These are phyloP conservation scores for Koerneria pararmatus DNA, from an alignment of 2,888 invertebrate genomes.

Conservation along the genomic window DNA sequence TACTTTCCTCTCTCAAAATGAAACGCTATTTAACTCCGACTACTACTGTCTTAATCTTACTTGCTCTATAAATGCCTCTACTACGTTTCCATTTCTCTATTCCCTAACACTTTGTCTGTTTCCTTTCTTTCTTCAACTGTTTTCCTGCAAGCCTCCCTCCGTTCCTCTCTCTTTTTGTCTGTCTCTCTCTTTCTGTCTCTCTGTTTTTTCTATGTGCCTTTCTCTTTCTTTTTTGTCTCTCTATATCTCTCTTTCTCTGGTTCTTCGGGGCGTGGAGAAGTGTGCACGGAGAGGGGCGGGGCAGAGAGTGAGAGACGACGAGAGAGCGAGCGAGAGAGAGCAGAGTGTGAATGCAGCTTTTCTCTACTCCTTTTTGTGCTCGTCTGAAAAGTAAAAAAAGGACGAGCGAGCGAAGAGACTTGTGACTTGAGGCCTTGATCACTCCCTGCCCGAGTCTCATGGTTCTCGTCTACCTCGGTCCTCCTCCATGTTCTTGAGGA, in stretches of 20 bases:
- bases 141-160: slow-evolving; percentile 5
- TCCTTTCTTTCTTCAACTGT: not conserved
- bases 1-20: no score
- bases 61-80: no score
- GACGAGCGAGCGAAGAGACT: not conserved
- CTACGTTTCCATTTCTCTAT: slow-evolving; percentile 1
- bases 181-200: not conserved
- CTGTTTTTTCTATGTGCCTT: not conserved
- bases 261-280: not conserved
- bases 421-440: not conserved
- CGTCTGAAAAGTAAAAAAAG: not conserved
- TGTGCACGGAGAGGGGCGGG: not conserved
- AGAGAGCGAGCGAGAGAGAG: not conserved
- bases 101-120: not conserved
- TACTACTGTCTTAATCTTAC: no score
- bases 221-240: not conserved
- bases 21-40: no score
- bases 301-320: not conserved
- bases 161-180: slow-evolving; percentile 17
- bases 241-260: not conserved
- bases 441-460: not conserved
- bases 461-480: no score
- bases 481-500: not conserved
- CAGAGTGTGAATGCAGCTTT: no score
- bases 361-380: no score